Conservation (phyloP, 2,888 invertebrate genomes). For the Chrysolina oricalcia region DNA sequence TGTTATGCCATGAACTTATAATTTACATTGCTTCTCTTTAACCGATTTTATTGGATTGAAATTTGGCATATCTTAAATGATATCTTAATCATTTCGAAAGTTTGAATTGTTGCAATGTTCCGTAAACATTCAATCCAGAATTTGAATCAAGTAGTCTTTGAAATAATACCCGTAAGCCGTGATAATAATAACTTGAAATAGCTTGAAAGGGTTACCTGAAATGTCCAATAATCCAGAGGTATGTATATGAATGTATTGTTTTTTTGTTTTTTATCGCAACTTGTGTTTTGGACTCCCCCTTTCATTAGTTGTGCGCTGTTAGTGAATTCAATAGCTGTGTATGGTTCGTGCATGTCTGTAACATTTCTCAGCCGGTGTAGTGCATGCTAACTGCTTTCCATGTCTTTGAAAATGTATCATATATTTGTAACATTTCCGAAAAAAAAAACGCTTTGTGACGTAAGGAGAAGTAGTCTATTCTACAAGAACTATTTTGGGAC, state of each 20-base stretch:
- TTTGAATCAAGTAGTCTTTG: too few relatives aligned
- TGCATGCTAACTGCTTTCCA: conserved; percentile 32
- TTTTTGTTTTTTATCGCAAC: conserved; percentile 39
- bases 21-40: too few relatives aligned
- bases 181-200: background rate
- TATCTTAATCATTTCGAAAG: too few relatives aligned
- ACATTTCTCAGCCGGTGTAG: background rate
- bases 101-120: too few relatives aligned
- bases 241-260: conserved; percentile 35
- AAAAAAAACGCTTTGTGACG: background rate
- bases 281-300: conserved; percentile 36
- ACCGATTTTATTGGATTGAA: too few relatives aligned
- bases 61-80: too few relatives aligned
- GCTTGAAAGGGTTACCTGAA: background rate
- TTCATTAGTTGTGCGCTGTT: conserved; percentile 37
- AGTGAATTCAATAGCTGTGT: conserved; percentile 63
- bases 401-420: background rate
- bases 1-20: too few relatives aligned
- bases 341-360: conserved; percentile 43
- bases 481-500: too few relatives aligned
- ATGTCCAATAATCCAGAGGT: background rate
- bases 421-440: too few relatives aligned
- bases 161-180: too few relatives aligned
- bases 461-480: too few relatives aligned
- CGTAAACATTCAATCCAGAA: too few relatives aligned